Percentiles rank a stretch among this genome's conserved stretches.
phyloP scores from a whole-genome alignment of 2,113 vertebrate species.

The Lucifuga dentata region DNA sequence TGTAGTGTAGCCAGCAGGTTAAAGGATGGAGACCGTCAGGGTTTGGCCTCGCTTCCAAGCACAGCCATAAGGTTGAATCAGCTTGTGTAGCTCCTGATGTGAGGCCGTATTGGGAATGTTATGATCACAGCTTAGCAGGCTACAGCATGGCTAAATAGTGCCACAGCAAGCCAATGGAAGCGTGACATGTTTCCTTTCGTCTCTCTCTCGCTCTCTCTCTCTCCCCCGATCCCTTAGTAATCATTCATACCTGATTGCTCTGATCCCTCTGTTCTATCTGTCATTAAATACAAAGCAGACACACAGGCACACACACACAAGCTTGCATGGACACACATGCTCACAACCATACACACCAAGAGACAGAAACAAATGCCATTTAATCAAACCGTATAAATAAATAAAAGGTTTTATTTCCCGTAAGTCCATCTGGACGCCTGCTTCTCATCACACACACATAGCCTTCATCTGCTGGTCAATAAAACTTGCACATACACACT shows the following conservation, averaged over 20 bases:
- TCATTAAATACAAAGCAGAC: constrained; percentile 77
- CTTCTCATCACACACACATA: constrained; percentile 63
- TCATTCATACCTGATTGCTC: constrained; percentile 78
- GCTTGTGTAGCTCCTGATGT: constrained; percentile 80
- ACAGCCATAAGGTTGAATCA: no score
- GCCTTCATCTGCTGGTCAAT: constrained; percentile 75
- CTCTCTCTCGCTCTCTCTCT: constrained; percentile 57
- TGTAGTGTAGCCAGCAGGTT: no score
- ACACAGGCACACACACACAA: constrained; percentile 39
- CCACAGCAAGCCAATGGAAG: no score
- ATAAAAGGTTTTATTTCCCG: constrained; percentile 80
- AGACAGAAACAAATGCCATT: constrained; percentile 77
- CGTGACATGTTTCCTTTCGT: constrained; percentile 84
- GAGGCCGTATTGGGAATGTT: no score
- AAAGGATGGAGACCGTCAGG: no score
- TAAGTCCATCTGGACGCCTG: constrained; percentile 78
- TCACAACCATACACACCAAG: constrained; percentile 47
- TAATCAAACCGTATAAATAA: constrained; percentile 80
- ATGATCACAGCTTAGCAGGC: no score
- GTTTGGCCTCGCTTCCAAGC: no score
- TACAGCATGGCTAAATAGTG: no score
- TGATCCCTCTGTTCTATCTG: constrained; percentile 80
- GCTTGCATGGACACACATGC: neutral
- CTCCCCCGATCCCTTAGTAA: constrained; percentile 77
- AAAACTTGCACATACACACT: constrained; percentile 41